These are phyloP conservation scores for Mercenaria mercenaria DNA, from an alignment of 1,140 invertebrate genomes.

Conservation along the genomic window DNA sequence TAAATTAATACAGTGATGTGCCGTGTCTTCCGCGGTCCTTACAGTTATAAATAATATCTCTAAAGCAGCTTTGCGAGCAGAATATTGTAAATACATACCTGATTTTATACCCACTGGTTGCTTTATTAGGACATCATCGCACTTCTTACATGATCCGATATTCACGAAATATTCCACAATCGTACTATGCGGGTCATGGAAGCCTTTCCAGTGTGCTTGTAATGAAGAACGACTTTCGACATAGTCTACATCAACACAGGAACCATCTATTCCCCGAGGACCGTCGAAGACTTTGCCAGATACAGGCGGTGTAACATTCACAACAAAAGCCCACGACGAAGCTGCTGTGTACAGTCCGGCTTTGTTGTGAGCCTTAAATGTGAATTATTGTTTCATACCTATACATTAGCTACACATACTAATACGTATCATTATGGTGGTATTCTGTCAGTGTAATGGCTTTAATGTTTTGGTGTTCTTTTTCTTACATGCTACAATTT, in stretches of 20 bases:
- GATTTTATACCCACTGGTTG: constrained; percentile 36
- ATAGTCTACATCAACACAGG: constrained; percentile 25
- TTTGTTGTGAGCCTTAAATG: constrained; percentile 67
- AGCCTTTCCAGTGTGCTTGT: constrained; percentile 63
- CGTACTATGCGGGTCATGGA: constrained; percentile 60
- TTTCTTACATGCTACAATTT: too few relatives aligned
- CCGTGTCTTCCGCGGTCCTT: too few relatives aligned
- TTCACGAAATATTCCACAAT: constrained; percentile 55
- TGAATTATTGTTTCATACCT: too few relatives aligned
- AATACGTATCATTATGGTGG: too few relatives aligned
- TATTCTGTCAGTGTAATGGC: too few relatives aligned
- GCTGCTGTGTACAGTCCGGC: constrained; percentile 51
- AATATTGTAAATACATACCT: too few relatives aligned
- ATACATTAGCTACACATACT: too few relatives aligned
- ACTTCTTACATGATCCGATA: constrained; percentile 67
- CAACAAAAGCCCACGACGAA: constrained; percentile 46
- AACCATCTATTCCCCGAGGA: not conserved
- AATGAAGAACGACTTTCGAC: constrained; percentile 1
- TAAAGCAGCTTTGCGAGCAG: too few relatives aligned
- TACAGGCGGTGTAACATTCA: constrained; percentile 56
- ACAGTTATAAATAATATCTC: too few relatives aligned
- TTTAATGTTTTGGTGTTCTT: too few relatives aligned
- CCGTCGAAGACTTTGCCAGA: constrained; percentile 69
- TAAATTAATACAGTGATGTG: too few relatives aligned
- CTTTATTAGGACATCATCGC: constrained; percentile 62